Conservation (phyloP, 2,888 invertebrate species). For the Frankliniella fusca region DNA sequence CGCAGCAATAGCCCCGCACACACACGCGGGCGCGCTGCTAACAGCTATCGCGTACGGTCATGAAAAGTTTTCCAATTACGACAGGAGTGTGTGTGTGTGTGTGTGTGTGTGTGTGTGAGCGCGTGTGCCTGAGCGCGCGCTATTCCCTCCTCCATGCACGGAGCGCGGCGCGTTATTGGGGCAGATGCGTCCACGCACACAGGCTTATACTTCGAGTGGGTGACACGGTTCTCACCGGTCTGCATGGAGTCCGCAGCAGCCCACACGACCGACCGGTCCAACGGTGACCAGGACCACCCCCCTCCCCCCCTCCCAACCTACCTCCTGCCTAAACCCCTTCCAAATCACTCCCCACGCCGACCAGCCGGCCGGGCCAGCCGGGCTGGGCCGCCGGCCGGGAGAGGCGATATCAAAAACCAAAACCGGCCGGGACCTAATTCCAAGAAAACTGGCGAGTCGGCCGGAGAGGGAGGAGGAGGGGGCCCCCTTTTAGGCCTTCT, state of each 20-base stretch:
- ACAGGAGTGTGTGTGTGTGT: no score
- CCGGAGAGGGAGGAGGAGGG: neutral
- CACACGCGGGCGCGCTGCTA: no score
- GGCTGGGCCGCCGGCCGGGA: constrained; percentile 35
- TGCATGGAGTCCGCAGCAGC: neutral
- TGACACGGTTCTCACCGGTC: neutral
- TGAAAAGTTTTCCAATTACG: no score
- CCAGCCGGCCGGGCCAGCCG: constrained; percentile 38
- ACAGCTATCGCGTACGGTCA: no score
- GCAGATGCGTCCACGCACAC: no score
- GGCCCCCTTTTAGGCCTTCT: neutral
- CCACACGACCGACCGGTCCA: neutral
- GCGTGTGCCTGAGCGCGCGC: no score
- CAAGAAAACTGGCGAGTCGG: neutral
- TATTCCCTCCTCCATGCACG: no score
- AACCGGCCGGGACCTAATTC: constrained; percentile 16
- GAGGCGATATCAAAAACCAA: constrained; percentile 41
- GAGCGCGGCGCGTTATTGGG: no score
- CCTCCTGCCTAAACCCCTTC: neutral
- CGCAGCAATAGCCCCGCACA: no score
- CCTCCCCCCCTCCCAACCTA: neutral
- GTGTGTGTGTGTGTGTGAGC: no score
- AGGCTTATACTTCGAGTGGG: no score
- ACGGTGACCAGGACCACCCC: neutral
- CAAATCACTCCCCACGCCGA: no score